A percentile compares a stretch with the other conserved stretches of the same genome.
Evolutionary conservation across 2,888 invertebrate genomes (phyloP).

Genomic region (Aromia moschata): DNA sequence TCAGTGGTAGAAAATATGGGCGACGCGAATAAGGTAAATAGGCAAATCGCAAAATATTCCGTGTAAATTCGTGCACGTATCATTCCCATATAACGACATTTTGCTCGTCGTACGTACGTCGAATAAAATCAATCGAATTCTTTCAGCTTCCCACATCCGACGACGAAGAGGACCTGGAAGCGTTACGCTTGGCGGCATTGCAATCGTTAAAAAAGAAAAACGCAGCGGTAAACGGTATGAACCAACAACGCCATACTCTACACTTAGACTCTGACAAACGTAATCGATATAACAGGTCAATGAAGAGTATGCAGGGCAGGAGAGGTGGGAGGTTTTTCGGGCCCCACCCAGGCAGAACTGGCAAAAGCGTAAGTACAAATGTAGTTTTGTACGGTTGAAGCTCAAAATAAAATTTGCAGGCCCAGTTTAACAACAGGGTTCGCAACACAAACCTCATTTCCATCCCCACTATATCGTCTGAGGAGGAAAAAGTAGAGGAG

Average conservation of each 20-base stretch:
- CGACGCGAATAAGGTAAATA: slow-evolving; percentile 22
- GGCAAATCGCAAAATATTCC: no score
- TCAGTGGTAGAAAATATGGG: slow-evolving; percentile 14
- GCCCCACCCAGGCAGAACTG: slow-evolving; percentile 35
- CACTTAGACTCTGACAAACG: slow-evolving; percentile 15
- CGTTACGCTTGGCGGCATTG: slow-evolving; percentile 64
- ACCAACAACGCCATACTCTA: slow-evolving; percentile 1
- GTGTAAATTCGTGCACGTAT: no score
- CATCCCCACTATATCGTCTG: slow-evolving; percentile 61
- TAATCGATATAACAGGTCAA: slow-evolving; percentile 29
- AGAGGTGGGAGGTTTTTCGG: slow-evolving; percentile 44
- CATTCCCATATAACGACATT: no score
- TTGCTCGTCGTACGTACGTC: no score
- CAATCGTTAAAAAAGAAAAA: slow-evolving; percentile 59
- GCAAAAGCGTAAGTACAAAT: slow-evolving; percentile 45
- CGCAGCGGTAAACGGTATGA: slow-evolving; percentile 20
- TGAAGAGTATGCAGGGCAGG: slow-evolving; percentile 38
- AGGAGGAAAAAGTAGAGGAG: slow-evolving; percentile 38
- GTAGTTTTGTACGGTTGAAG: no score
- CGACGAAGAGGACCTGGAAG: slow-evolving; percentile 66
- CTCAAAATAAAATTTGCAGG: no score
- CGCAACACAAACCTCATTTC: slow-evolving; percentile 65
- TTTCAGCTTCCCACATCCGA: slow-evolving; percentile 58
- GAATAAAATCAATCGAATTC: slow-evolving; percentile 37
- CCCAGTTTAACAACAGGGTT: slow-evolving; percentile 50